Conservation (phyloP, 2,113 vertebrate genomes). For the Castor canadensis region DNA sequence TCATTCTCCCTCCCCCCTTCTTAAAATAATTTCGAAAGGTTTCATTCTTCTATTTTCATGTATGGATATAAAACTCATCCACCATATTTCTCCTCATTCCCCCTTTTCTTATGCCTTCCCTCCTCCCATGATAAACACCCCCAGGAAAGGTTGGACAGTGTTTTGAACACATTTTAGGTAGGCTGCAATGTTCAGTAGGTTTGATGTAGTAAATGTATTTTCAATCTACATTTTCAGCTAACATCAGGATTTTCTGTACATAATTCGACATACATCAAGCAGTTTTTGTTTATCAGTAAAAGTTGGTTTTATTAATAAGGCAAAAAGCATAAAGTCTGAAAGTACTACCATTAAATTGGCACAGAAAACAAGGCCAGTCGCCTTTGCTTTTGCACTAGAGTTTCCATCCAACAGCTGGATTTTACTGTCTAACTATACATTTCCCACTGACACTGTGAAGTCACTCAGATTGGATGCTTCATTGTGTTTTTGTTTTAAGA, state of each 20-base stretch:
- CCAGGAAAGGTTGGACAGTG: neutral
- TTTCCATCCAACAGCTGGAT: conserved; percentile 32
- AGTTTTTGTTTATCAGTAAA: neutral
- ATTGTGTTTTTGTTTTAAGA: conserved; percentile 4
- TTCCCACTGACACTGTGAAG: neutral
- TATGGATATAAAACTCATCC: too few relatives aligned
- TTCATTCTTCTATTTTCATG: too few relatives aligned
- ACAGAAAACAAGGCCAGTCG: neutral
- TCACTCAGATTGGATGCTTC: neutral
- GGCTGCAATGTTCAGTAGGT: neutral
- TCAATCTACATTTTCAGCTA: neutral
- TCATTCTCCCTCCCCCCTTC: too few relatives aligned
- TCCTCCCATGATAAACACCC: too few relatives aligned
- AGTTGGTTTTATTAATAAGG: neutral
- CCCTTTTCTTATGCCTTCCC: too few relatives aligned
- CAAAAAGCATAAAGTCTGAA: neutral
- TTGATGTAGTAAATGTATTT: neutral
- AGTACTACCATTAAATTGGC: neutral
- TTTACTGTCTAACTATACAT: neutral
- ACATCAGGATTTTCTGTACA: neutral
- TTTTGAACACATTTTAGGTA: neutral
- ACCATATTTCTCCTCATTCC: too few relatives aligned
- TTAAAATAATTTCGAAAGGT: too few relatives aligned
- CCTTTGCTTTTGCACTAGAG: neutral
- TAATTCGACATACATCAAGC: neutral